A percentile compares a stretch with the other conserved stretches of the same genome.
These are phyloP conservation scores for Cololabis saira DNA, from an alignment of 2,113 vertebrate genomes.

Conservation along the genomic window DNA sequence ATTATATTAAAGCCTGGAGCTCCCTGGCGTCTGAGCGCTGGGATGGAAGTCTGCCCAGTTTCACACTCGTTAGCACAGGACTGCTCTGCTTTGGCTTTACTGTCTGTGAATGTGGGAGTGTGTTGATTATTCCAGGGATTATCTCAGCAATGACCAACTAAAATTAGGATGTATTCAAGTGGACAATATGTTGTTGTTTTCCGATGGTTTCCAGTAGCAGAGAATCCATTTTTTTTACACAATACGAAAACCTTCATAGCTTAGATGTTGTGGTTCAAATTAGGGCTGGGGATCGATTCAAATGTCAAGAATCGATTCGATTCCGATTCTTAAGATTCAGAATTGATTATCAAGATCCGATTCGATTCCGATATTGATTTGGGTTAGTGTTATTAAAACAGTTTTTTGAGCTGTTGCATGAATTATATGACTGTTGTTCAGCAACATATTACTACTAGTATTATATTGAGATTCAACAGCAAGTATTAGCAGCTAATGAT, in stretches of 20 bases:
- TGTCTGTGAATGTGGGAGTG: slow-evolving; percentile 53
- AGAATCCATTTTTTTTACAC: background rate
- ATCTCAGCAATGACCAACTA: slow-evolving; percentile 24
- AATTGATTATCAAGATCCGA: too few species aligned
- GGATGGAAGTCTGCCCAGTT: slow-evolving; percentile 59
- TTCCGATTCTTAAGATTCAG: too few species aligned
- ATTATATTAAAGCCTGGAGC: slow-evolving; percentile 73
- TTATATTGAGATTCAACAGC: too few species aligned
- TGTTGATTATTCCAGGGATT: slow-evolving; percentile 42
- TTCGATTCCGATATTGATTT: too few species aligned
- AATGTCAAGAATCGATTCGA: too few species aligned
- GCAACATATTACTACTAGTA: too few species aligned
- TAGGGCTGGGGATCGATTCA: too few species aligned
- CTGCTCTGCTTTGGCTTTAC: slow-evolving; percentile 34
- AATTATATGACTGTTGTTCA: too few species aligned
- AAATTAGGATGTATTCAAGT: slow-evolving; percentile 17
- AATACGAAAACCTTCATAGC: background rate
- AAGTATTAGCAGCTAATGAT: too few species aligned
- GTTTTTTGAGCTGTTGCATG: too few species aligned
- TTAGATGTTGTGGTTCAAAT: background rate
- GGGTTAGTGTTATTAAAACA: too few species aligned
- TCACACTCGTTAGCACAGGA: slow-evolving; percentile 36
- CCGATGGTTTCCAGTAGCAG: background rate
- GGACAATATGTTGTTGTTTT: slow-evolving; percentile 34
- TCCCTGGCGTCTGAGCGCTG: slow-evolving; percentile 63